Evolutionary conservation across 2,797 vertebrate genomes (phyloP), one percentile per base, ranked within the genome.

Genomic region (Aulostomus chinensis): DNA sequence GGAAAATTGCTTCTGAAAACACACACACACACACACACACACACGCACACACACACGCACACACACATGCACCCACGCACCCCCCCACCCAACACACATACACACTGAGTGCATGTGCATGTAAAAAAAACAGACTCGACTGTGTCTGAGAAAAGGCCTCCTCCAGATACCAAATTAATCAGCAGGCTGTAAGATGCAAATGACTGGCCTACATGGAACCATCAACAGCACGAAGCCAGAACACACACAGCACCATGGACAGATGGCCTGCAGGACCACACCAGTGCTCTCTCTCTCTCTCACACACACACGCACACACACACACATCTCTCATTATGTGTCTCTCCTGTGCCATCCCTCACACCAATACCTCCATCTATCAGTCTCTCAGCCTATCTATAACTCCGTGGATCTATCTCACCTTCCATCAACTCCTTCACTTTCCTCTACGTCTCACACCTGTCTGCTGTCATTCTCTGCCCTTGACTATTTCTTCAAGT

Each of bases 101-200:
- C 40, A 41, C 38, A 29, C 17, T 43, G 26, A 25, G 49, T 50
- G 57, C 49, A 40, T 48, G 60, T 68, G 41, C 52, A 61, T 59
- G 68, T 67, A 47, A n/a, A n/a, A n/a, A n/a, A n/a, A n/a, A n/a
- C n/a, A n/a, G n/a, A n/a, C n/a, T n/a, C n/a, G n/a, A 43, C 68
- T 70, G 67, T 63, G 55, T 72, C 45, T 62, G 51, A 68, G 72
- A 69, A 61, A 75, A 65, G 22, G 35, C 61, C 62, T 84, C 43
- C 69, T 81, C 70, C 64, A 84, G 76, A 88, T 68, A 84, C 68
- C 76, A 86, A 83, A 83, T 87, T 79, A 86, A 88, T 87, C 80
- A 79, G 65, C 73, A 84, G n/a, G n/a, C 71, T 85, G 81, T 78
- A 86, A 80, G 73, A 88, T 87, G 81, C 76, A 86, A 83, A 88